Percentiles rank a stretch among this genome's conserved stretches.
Evolutionary conservation across 2,888 invertebrate genomes (phyloP).

Genomic region (Drosophila robusta): DNA sequence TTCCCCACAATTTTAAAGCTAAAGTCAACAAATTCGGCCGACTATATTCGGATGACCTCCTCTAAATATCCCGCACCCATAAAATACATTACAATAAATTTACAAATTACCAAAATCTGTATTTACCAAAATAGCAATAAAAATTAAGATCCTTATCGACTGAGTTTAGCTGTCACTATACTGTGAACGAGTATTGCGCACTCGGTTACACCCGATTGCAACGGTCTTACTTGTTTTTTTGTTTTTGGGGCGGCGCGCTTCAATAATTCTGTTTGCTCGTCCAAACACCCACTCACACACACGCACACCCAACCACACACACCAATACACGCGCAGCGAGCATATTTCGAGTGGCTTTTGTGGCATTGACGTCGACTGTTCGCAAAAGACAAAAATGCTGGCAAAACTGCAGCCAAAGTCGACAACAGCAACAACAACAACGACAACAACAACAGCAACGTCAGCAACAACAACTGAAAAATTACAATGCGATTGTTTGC

Average conservation of each 20-base stretch:
- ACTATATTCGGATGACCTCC: too few species aligned
- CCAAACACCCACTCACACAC: constrained; percentile 24
- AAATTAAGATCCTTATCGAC: too few species aligned
- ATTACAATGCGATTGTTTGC: constrained; percentile 77
- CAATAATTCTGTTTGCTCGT: constrained; percentile 76
- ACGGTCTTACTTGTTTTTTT: constrained; percentile 3
- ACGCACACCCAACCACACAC: constrained; percentile 19
- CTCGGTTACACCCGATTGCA: too few species aligned
- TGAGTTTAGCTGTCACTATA: too few species aligned
- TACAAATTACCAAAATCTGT: too few species aligned
- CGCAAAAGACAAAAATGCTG: constrained; percentile 63
- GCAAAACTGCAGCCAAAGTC: constrained; percentile 58
- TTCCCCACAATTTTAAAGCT: too few species aligned
- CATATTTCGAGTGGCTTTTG: constrained; percentile 75
- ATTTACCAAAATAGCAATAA: too few species aligned
- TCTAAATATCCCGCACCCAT: too few species aligned
- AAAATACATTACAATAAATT: too few species aligned
- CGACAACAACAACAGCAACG: constrained; percentile 10
- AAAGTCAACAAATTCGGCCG: too few species aligned
- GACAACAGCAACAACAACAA: constrained; percentile 27
- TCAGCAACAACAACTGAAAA: constrained; percentile 37
- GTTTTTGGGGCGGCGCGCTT: constrained; percentile 60
- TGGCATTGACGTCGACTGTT: constrained; percentile 59
- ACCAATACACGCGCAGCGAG: constrained; percentile 36
- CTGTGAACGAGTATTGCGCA: too few species aligned